Percentiles rank a stretch among this genome's conserved stretches.
Conservation (phyloP, 2,888 invertebrate genomes). For the Thecophora atra region DNA sequence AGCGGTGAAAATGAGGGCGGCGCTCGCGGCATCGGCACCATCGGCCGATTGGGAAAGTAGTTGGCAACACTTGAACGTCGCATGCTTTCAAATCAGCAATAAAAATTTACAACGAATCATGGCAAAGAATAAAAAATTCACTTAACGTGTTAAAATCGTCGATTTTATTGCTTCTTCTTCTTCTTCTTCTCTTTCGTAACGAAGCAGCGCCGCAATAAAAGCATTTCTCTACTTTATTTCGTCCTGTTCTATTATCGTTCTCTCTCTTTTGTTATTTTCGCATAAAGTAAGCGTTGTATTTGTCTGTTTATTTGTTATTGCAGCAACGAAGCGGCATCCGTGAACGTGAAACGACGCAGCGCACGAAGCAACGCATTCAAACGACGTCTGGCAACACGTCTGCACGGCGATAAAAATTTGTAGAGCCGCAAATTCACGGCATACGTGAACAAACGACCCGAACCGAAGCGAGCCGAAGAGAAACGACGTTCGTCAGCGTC, state of each 20-base stretch:
- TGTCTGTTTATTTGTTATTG: slow-evolving; percentile 12
- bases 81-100: too few species aligned
- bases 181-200: background rate
- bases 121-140: too few species aligned
- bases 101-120: too few species aligned
- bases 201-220: background rate
- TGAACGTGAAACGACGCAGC: slow-evolving; percentile 3
- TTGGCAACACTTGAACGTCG: background rate
- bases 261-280: slow-evolving; percentile 8
- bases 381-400: slow-evolving; percentile 27
- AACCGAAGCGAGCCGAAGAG: background rate
- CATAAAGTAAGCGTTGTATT: slow-evolving; percentile 21
- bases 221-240: background rate
- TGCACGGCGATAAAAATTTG: slow-evolving; percentile 36
- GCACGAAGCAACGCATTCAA: slow-evolving; percentile 9
- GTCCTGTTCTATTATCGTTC: background rate
- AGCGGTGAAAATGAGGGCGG: background rate
- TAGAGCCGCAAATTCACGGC: background rate
- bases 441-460: background rate
- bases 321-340: background rate
- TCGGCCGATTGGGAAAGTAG: background rate
- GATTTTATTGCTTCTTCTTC: too few species aligned
- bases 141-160: too few species aligned
- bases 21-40: background rate
- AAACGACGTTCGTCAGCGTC: too few species aligned